Conservation (phyloP, 1,140 invertebrate species). For the Drosophila biarmipes region DNA sequence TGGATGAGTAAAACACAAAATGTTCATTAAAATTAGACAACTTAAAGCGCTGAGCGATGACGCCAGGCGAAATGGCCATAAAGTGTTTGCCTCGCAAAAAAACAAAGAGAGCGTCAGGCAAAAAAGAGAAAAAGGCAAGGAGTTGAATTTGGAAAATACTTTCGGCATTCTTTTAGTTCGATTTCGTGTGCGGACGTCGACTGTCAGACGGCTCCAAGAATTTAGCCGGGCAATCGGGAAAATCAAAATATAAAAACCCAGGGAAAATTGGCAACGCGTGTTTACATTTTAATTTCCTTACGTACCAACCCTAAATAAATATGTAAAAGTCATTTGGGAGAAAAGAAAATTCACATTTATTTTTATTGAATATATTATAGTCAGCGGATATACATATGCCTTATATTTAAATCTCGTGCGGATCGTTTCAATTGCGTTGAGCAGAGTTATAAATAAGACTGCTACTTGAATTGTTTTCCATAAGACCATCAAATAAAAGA, state of each 20-base stretch:
- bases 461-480: conserved; percentile 22
- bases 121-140: conserved; percentile 49
- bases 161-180: conserved; percentile 77
- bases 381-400: conserved; percentile 9
- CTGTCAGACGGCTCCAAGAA: conserved; percentile 58
- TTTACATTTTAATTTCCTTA: conserved; percentile 47
- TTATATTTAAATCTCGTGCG: conserved; percentile 41
- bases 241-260: conserved; percentile 7
- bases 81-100: conserved; percentile 26
- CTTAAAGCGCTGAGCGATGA: conserved; percentile 62
- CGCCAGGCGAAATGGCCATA: conserved; percentile 60
- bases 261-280: conserved; percentile 41
- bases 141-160: conserved; percentile 74
- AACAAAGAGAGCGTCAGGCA: conserved; percentile 24
- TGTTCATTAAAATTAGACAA: conserved; percentile 75
- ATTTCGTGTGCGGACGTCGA: conserved; percentile 67
- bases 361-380: conserved; percentile 7
- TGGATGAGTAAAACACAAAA: conserved; percentile 44
- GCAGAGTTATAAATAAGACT: conserved; percentile 52
- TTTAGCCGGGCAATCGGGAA: conserved; percentile 31
- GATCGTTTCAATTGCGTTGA: conserved; percentile 60
- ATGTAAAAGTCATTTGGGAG: conserved; percentile 63
- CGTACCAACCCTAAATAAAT: conserved; percentile 27
- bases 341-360: conserved; percentile 15
- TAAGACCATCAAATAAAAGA: conserved; percentile 32